Evolutionary conservation across 2,888 invertebrate species (phyloP).

Genomic region (Phengaris alcon): DNA sequence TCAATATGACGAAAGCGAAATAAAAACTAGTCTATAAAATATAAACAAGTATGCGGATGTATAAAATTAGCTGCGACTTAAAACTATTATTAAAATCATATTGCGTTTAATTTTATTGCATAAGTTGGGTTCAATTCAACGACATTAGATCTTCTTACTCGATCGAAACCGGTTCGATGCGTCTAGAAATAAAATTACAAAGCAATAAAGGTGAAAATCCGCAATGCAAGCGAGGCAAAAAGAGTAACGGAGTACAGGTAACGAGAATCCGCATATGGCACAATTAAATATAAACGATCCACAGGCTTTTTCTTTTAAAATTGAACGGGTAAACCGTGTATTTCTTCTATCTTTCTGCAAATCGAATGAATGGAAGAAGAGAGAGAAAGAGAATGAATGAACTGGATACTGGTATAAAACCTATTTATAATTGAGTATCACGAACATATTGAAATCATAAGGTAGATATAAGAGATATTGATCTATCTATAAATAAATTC

Average conservation of each 20-base stretch:
- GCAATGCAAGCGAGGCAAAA: slow-evolving; percentile 59
- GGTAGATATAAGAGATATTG: neutral
- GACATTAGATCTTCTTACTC: slow-evolving; percentile 2
- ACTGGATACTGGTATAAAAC: neutral
- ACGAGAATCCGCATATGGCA: slow-evolving; percentile 54
- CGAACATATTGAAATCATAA: neutral
- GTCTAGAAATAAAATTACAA: slow-evolving; percentile 48
- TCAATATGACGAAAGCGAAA: neutral
- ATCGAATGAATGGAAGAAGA: too few relatives aligned
- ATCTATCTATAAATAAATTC: neutral
- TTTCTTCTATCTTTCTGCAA: neutral
- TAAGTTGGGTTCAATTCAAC: slow-evolving; percentile 8
- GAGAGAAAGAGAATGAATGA: too few relatives aligned
- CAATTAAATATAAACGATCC: neutral
- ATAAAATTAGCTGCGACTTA: neutral
- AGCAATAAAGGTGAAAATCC: slow-evolving; percentile 57
- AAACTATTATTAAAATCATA: neutral
- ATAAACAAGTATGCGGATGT: slow-evolving; percentile 7
- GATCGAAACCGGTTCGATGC: slow-evolving; percentile 32
- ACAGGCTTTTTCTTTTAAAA: neutral
- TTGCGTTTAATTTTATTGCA: slow-evolving; percentile 6
- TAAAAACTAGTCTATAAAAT: neutral
- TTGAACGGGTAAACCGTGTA: neutral
- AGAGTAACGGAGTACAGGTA: slow-evolving; percentile 57
- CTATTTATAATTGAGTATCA: neutral